Percentiles rank a stretch among this genome's conserved stretches.
phyloP scores from a whole-genome alignment of 2,113 vertebrate genomes.

The Ceyx margarethae region DNA sequence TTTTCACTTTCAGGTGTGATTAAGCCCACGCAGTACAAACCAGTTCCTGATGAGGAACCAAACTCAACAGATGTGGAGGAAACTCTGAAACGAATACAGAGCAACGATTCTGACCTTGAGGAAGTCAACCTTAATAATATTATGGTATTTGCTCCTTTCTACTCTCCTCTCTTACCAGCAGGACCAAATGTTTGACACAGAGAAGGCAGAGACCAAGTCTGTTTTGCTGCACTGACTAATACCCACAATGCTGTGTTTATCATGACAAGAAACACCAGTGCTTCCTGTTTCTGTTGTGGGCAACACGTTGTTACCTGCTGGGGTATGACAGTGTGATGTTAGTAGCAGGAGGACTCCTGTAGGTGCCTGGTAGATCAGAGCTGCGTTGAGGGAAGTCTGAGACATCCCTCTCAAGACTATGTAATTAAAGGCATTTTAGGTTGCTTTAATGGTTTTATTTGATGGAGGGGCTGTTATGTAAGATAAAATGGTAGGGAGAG shows the following conservation, averaged over 20 bases:
- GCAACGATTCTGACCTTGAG: slow-evolving; percentile 88
- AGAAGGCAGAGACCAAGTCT: not conserved
- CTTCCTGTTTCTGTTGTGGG: not conserved
- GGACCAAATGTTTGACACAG: not conserved
- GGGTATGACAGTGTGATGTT: not conserved
- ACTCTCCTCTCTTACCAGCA: not conserved
- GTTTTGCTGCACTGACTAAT: not conserved
- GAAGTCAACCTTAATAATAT: slow-evolving; percentile 99
- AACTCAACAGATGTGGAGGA: slow-evolving; percentile 94
- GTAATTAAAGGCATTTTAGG: not conserved
- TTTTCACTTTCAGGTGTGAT: slow-evolving; percentile 85
- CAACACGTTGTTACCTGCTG: not conserved
- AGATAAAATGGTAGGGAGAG: not conserved
- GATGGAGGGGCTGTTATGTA: not conserved
- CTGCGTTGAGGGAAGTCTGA: not conserved
- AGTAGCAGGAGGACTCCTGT: not conserved
- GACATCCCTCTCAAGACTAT: not conserved
- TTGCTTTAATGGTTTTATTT: not conserved
- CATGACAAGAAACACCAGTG: not conserved
- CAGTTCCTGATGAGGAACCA: slow-evolving; percentile 92
- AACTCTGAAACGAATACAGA: slow-evolving; percentile 86
- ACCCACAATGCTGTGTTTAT: not conserved
- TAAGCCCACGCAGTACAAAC: slow-evolving; percentile 94
- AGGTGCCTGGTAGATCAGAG: not conserved
- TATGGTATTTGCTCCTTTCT: slow-evolving; percentile 73